Evolutionary conservation across 2,888 invertebrate genomes (phyloP).

Genomic region (Dendrolimus houi): DNA sequence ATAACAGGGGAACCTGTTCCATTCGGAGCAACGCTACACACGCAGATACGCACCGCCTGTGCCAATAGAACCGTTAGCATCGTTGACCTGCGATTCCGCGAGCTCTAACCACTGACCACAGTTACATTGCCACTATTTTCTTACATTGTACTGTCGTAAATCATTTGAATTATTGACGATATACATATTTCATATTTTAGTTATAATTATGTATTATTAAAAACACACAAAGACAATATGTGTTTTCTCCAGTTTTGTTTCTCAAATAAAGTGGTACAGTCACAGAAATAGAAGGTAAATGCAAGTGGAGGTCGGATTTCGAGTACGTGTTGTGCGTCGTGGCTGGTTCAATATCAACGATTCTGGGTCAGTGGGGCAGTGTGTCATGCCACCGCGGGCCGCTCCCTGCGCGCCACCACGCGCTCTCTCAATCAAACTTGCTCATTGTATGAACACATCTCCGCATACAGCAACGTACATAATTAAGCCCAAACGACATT

Average conservation of each 20-base stretch:
- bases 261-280: neutral
- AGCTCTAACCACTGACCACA: neutral
- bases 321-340: conserved; percentile 61
- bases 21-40: conserved; percentile 24
- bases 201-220: too few relatives aligned
- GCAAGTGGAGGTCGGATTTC: conserved; percentile 65
- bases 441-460: conserved; percentile 43
- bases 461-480: conserved; percentile 22
- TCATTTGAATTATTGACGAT: neutral
- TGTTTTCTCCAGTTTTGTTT: too few relatives aligned
- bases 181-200: too few relatives aligned
- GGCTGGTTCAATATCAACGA: conserved; percentile 71
- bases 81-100: conserved; percentile 23
- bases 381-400: conserved; percentile 42
- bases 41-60: conserved; percentile 25
- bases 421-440: conserved; percentile 49
- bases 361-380: conserved; percentile 73
- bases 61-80: conserved; percentile 43
- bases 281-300: conserved; percentile 44
- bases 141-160: neutral
- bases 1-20: conserved; percentile 52
- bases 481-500: neutral
- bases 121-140: neutral
- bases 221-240: too few relatives aligned
- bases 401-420: conserved; percentile 37